A percentile compares a stretch with the other conserved stretches of the same genome.
Conservation (phyloP, 2,113 vertebrate species). For the Talpa occidentalis region DNA sequence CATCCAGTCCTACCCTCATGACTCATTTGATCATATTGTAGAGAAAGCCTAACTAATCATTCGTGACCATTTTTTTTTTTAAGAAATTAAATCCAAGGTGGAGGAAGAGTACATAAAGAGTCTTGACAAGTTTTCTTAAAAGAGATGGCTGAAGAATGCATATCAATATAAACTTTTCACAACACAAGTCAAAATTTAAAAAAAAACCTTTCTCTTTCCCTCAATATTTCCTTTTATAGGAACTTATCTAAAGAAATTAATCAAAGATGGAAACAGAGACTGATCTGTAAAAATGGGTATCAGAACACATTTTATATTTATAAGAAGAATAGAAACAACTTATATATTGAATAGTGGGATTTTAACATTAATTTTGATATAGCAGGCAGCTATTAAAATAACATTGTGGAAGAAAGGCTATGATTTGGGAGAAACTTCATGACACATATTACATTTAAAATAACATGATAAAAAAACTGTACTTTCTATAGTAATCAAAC, state of each 20-base stretch:
- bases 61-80: neutral
- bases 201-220: neutral
- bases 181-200: neutral
- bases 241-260: neutral
- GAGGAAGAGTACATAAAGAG: neutral
- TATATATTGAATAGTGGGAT: neutral
- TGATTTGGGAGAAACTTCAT: neutral
- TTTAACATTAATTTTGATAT: neutral
- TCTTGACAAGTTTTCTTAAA: slow-evolving; percentile 33
- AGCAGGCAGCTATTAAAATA: neutral
- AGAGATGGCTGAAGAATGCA: slow-evolving; percentile 44
- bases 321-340: neutral
- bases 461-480: neutral
- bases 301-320: neutral
- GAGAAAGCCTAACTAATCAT: neutral
- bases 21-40: neutral
- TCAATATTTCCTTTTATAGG: neutral
- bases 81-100: slow-evolving; percentile 48
- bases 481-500: neutral
- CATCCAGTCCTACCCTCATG: rapidly evolving
- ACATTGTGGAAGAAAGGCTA: neutral
- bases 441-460: neutral
- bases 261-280: neutral
- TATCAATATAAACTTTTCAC: neutral
- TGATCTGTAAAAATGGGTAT: neutral